phyloP scores from a whole-genome alignment of 2,888 invertebrate species.

The Cenopis cana region DNA sequence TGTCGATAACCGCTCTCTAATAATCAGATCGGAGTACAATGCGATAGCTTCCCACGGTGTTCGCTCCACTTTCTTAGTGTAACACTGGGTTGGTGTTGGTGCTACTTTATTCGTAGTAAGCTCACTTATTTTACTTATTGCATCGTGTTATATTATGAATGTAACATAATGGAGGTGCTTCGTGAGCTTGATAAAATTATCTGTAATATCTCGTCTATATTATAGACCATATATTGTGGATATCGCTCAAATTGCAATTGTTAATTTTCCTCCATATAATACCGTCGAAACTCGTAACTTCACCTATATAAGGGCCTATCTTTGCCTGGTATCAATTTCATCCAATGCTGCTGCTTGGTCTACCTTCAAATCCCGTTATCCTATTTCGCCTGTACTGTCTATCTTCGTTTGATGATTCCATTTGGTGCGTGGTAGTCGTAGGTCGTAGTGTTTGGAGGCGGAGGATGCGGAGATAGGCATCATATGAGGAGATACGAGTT shows the following conservation, averaged over 20 bases:
- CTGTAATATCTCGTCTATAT: conserved; percentile 3
- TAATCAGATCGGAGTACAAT: conserved; percentile 40
- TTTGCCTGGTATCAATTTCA: no score
- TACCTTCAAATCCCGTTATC: no score
- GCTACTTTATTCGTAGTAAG: conserved; percentile 37
- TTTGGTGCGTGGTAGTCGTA: no score
- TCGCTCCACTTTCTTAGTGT: conserved; percentile 43
- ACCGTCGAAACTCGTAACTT: no score
- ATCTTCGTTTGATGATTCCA: no score
- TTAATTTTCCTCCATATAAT: neutral
- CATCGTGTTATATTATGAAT: conserved; percentile 16
- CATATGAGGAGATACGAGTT: no score
- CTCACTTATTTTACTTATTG: conserved; percentile 1
- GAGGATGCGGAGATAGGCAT: no score
- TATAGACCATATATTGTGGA: neutral
- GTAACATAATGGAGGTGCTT: neutral
- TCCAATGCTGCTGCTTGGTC: no score
- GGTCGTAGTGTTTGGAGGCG: no score
- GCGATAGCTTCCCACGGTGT: conserved; percentile 45
- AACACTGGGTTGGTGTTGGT: conserved; percentile 40
- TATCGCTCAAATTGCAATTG: neutral
- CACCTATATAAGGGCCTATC: no score
- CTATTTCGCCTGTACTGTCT: no score
- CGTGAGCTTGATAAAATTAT: conserved; percentile 4
- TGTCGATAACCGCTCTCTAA: conserved; percentile 40